Evolutionary conservation across 2,113 vertebrate species (phyloP), one percentile per base, ranked within the genome.

Genomic region (Phylloscopus trochiloides): DNA sequence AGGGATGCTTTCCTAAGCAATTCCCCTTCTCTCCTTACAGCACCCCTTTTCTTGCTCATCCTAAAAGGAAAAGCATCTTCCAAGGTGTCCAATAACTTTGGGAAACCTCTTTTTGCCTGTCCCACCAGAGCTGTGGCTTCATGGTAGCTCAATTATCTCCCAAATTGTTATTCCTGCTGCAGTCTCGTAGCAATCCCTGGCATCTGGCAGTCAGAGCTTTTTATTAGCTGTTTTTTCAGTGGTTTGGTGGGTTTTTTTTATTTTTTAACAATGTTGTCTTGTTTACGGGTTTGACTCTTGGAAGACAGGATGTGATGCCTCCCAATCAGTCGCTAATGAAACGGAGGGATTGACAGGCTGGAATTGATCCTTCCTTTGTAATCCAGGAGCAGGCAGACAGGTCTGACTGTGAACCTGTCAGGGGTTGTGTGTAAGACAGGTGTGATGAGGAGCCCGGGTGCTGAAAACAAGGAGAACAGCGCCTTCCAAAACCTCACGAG

Each of bases 321-420:
- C 50, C 79, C 68, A 96, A 95, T 92, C 91, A 87, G 65, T 65
- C 1, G 70, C 86, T 94, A 94, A 95, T 88, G 93, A 88, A 91
- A 92, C 10, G 5, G 36, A 59, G 76, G 84, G 94, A 97, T 94
- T 97, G 95, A 96, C 93, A 95, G 89, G 7, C 17, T 21, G 57
- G 89, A 92, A 96, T 95, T 96, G 96, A 96, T 96, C 94, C 96
- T 72, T 32, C 82, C 82, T 94, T 96, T 96, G 94, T 94, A 68
- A 92, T 68, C 36, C 34, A 1, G 48, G 29, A 77, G 31, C 83
- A 77, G 65, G 3, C 32, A 96, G 93, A 87, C 48, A 3, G 78
- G 45, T 67, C 90, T 95, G 95, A 32, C 88, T 75, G 86, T 59
- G 76, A 74, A 38, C 51, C 95, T 96, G 93, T 96, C 96, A 96